Conservation (phyloP, 1,140 invertebrate genomes). For the Scaptodrosophila lebanonensis region DNA sequence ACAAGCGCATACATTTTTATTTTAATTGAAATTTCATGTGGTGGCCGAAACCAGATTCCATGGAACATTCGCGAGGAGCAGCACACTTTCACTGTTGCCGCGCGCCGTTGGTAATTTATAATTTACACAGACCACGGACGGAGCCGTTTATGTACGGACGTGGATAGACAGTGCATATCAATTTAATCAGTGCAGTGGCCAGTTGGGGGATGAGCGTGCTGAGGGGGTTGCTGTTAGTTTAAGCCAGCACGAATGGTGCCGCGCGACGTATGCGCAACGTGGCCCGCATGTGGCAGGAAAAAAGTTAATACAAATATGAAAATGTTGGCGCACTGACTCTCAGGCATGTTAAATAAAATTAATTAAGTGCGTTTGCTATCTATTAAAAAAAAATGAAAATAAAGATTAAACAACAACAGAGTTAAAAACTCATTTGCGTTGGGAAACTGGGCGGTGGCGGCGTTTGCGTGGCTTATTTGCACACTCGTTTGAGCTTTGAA, state of each 20-base stretch:
- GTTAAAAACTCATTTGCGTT: conserved; percentile 1
- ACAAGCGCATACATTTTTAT: conserved; percentile 51
- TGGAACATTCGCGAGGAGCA: conserved; percentile 8
- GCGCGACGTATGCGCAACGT: conserved; percentile 41
- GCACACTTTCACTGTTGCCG: not conserved
- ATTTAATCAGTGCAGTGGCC: conserved; percentile 58
- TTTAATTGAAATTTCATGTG: conserved; percentile 72
- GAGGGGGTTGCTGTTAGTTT: conserved; percentile 45
- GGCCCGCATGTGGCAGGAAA: conserved; percentile 27
- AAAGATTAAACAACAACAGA: not conserved
- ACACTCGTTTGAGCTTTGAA: too few species aligned
- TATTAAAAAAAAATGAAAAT: conserved; percentile 30
- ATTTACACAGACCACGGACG: conserved; percentile 40
- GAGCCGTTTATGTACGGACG: not conserved
- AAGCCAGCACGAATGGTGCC: not conserved
- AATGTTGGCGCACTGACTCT: conserved; percentile 42
- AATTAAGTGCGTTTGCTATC: conserved; percentile 54
- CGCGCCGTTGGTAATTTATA: conserved; percentile 52
- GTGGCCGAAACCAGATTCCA: not conserved
- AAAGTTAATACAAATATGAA: conserved; percentile 67
- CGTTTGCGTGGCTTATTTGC: too few species aligned
- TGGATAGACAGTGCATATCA: conserved; percentile 61
- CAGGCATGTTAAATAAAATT: conserved; percentile 60
- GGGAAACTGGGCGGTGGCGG: conserved; percentile 12
- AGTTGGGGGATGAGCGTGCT: conserved; percentile 12